These are phyloP conservation scores for Temnothorax longispinosus DNA, from an alignment of 1,140 invertebrate genomes.

Conservation along the genomic window DNA sequence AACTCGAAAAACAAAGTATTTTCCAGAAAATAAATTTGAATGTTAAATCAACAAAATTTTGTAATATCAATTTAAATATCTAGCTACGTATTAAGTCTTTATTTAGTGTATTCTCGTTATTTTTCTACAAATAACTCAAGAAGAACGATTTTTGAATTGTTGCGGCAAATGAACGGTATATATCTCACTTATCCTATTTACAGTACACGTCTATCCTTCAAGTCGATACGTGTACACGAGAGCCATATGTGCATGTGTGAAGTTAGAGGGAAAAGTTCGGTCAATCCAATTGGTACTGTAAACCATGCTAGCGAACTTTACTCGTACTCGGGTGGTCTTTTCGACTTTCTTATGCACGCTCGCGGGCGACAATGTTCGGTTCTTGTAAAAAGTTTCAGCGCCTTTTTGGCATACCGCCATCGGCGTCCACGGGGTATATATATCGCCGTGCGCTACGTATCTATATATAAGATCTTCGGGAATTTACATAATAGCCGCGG, in stretches of 20 bases:
- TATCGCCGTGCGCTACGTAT: neutral
- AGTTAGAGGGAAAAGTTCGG: slow-evolving; percentile 33
- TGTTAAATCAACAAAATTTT: too few relatives aligned
- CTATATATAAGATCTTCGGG: slow-evolving; percentile 13
- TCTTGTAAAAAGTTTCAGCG: slow-evolving; percentile 53
- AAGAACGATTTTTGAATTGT: too few relatives aligned
- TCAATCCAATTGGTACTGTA: slow-evolving; percentile 52
- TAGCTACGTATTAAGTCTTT: too few relatives aligned
- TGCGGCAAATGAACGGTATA: too few relatives aligned
- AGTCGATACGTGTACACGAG: neutral
- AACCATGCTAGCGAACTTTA: slow-evolving; percentile 44
- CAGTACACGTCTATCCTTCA: neutral
- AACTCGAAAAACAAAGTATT: too few relatives aligned
- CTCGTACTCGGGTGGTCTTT: neutral
- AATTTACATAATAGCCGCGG: slow-evolving; percentile 33
- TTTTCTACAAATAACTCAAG: too few relatives aligned
- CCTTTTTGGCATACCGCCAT: slow-evolving; percentile 39
- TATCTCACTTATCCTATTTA: too few relatives aligned
- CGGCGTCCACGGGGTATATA: neutral
- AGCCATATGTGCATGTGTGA: neutral
- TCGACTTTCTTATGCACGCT: slow-evolving; percentile 49
- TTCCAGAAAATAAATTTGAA: too few relatives aligned
- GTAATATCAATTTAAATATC: too few relatives aligned
- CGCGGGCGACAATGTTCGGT: slow-evolving; percentile 53
- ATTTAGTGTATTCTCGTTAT: too few relatives aligned